phyloP scores from a whole-genome alignment of 2,797 vertebrate genomes.

The Hylomyscus alleni region DNA sequence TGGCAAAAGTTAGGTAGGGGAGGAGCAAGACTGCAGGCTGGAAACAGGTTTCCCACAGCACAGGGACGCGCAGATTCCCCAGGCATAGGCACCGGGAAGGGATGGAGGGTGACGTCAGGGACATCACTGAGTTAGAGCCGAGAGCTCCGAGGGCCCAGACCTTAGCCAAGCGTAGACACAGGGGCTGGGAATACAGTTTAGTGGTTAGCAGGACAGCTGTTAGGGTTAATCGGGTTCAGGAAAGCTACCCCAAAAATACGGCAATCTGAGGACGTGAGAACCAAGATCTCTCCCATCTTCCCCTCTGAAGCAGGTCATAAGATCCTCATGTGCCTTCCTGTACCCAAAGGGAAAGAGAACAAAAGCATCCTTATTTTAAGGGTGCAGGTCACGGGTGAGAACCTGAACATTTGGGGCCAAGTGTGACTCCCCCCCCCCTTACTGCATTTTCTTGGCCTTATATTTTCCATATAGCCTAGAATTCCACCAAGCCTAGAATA shows the following conservation, averaged over 20 bases:
- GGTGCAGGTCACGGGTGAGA: background rate
- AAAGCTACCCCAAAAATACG: background rate
- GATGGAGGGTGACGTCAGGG: background rate
- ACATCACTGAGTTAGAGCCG: background rate
- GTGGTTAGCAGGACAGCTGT: too few species aligned
- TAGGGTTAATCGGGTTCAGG: background rate
- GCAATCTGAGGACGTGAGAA: background rate
- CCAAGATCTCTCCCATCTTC: background rate
- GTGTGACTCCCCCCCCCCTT: background rate
- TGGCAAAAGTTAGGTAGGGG: background rate
- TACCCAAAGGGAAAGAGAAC: background rate
- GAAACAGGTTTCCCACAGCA: background rate
- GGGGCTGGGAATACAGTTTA: background rate
- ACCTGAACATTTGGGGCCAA: background rate
- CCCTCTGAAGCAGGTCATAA: background rate
- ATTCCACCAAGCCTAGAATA: background rate
- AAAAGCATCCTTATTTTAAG: background rate
- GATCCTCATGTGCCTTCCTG: background rate
- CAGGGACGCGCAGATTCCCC: background rate
- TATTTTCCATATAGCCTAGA: background rate
- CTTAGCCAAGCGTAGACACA: slow-evolving; percentile 3
- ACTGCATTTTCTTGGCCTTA: background rate
- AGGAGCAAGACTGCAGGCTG: background rate
- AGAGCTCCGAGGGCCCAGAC: background rate
- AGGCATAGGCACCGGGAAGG: background rate